Evolutionary conservation across 2,888 invertebrate species (phyloP).

Genomic region (Caenorhabditis zanzibari): DNA sequence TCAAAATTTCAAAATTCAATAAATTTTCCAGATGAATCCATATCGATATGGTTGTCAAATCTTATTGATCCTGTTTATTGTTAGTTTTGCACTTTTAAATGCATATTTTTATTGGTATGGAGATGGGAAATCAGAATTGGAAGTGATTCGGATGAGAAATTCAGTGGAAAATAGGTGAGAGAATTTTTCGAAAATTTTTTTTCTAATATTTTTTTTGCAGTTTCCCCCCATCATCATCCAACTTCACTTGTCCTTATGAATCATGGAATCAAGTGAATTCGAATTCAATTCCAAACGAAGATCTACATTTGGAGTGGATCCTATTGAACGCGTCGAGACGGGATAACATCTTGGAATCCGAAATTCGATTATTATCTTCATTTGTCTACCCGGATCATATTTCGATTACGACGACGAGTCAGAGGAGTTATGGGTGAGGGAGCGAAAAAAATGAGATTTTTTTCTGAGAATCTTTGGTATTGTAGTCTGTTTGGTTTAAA

Average conservation of each 20-base stretch:
- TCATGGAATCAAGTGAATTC: slow-evolving; percentile 37
- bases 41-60: too few species aligned
- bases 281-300: slow-evolving; percentile 23
- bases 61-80: too few species aligned
- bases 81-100: too few species aligned
- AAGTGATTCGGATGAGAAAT: too few species aligned
- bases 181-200: neutral
- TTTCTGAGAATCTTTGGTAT: too few species aligned
- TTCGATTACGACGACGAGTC: slow-evolving; percentile 42
- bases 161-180: too few species aligned
- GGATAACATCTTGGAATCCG: slow-evolving; percentile 50
- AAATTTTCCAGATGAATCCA: too few species aligned
- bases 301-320: slow-evolving; percentile 41
- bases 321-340: slow-evolving; percentile 31
- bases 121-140: neutral
- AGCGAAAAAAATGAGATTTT: too few species aligned
- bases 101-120: too few species aligned
- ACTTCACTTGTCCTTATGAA: slow-evolving; percentile 4
- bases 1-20: too few species aligned
- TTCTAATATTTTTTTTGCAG: neutral
- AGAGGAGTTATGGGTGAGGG: slow-evolving; percentile 38
- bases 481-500: too few species aligned
- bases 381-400: slow-evolving; percentile 46
- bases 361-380: slow-evolving; percentile 39
- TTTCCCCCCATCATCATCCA: too few species aligned